Conservation (phyloP, 2,888 invertebrate genomes). For the Apodemia mormo region DNA sequence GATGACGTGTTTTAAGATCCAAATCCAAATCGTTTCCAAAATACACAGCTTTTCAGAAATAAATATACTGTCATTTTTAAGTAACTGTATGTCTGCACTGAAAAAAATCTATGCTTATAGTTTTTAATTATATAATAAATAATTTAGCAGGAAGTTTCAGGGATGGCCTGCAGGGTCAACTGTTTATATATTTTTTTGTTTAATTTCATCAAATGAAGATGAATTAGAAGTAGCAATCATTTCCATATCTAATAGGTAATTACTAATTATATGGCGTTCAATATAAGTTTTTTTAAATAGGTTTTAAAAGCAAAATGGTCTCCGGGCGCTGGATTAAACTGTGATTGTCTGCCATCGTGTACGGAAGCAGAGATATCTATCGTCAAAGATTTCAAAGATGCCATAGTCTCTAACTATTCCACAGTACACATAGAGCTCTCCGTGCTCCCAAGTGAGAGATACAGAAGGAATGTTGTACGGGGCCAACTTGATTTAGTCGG, state of each 20-base stretch:
- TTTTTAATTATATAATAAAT: no score
- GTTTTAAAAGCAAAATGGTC: slow-evolving; percentile 74
- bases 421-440: slow-evolving; percentile 83
- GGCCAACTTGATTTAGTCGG: slow-evolving; percentile 88
- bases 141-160: no score
- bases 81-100: no score
- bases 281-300: slow-evolving; percentile 40
- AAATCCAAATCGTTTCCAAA: no score
- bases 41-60: no score
- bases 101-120: no score
- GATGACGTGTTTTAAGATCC: no score
- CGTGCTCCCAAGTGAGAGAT: slow-evolving; percentile 85
- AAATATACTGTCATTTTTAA: no score
- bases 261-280: background rate
- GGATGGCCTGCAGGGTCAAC: no score
- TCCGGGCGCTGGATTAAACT: slow-evolving; percentile 82
- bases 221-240: no score
- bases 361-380: slow-evolving; percentile 87
- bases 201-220: no score
- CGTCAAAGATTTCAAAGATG: slow-evolving; percentile 78
- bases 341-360: slow-evolving; percentile 87
- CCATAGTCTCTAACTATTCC: slow-evolving; percentile 54
- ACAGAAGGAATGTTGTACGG: slow-evolving; percentile 87
- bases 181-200: no score
- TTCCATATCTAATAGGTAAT: background rate